Conservation (phyloP, 1,140 invertebrate species). For the Diploscapter pachys region DNA sequence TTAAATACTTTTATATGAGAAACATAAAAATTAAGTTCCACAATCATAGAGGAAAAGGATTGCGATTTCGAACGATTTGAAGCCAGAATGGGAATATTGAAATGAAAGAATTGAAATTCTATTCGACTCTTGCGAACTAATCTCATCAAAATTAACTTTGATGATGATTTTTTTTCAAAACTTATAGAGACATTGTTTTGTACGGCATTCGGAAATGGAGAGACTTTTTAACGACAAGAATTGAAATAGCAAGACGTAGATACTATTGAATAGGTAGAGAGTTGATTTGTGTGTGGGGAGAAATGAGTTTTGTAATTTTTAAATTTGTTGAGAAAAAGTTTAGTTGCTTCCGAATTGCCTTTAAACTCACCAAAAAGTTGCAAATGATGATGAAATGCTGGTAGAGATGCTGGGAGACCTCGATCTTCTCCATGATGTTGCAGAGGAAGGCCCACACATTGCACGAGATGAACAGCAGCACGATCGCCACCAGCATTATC, state of each 20-base stretch:
- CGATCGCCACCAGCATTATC: slow-evolving; percentile 47
- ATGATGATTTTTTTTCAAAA: too few relatives aligned
- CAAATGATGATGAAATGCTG: slow-evolving; percentile 46
- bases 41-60: too few relatives aligned
- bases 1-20: not conserved
- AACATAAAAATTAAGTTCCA: not conserved
- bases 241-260: not conserved
- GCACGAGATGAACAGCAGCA: slow-evolving; percentile 45
- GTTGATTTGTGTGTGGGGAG: not conserved
- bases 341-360: not conserved
- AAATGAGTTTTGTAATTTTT: not conserved
- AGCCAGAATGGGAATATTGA: too few relatives aligned
- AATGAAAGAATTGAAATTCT: not conserved
- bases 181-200: too few relatives aligned
- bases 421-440: slow-evolving; percentile 55
- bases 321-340: not conserved
- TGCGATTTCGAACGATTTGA: too few relatives aligned
- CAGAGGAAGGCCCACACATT: slow-evolving; percentile 52
- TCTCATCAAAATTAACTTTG: too few relatives aligned
- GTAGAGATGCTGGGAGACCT: slow-evolving; percentile 40
- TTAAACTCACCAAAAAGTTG: slow-evolving; percentile 51
- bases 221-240: too few relatives aligned
- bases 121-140: too few relatives aligned
- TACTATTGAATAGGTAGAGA: slow-evolving; percentile 1
- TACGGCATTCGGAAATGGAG: too few relatives aligned